Evolutionary conservation across 1,140 invertebrate species (phyloP), one percentile per base, ranked within the genome.

Genomic region (Drosophila yakuba): DNA sequence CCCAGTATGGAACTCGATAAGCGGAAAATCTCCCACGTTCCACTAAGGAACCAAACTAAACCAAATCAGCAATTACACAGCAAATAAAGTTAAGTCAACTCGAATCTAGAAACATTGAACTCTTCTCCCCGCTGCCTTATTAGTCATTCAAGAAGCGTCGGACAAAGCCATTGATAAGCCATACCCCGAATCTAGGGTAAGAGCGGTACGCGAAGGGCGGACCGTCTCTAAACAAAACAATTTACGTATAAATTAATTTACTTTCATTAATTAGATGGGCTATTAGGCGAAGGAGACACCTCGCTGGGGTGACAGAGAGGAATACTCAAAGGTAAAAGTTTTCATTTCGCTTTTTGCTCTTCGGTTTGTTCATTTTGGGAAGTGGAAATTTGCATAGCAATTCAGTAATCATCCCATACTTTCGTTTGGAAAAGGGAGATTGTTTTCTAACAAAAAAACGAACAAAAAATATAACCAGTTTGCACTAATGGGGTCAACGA

Each of bases 241-340:
- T 83, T 83, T 83, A 83, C 80, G 80, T 83, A 83, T 83, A 83
- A 83, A 83, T 83, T 83, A 83, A 83, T 83, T 83, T 80, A 83
- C 80, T 83, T 83, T 83, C 80, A 83, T 83, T 83, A 83, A 83
- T 83, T 83, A 83, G 80, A 72, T 72, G 72, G 80, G 67, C 72
- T 64, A 84, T 84, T 84, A 80, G 80, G 48, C 43, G 36, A 57
- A 41, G 68, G 15, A 59, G 41, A 32, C 32, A 28, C 58, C 50
- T 61, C 10, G 10, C 59, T 20, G 71, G 75, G 76, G 66, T 76
- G 80, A 76, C 80, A 73, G 61, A 76, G 76, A 73, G 76, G 72
- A 84, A 79, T 76, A 83, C 80, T 80, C 58, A 67, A 77, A 73
- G 64, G 80, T 72, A 84, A 80, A 83, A 76, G 76, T 84, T 83